These are phyloP conservation scores for Aythya baeri DNA, from an alignment of 2,113 vertebrate species.

Conservation along the genomic window DNA sequence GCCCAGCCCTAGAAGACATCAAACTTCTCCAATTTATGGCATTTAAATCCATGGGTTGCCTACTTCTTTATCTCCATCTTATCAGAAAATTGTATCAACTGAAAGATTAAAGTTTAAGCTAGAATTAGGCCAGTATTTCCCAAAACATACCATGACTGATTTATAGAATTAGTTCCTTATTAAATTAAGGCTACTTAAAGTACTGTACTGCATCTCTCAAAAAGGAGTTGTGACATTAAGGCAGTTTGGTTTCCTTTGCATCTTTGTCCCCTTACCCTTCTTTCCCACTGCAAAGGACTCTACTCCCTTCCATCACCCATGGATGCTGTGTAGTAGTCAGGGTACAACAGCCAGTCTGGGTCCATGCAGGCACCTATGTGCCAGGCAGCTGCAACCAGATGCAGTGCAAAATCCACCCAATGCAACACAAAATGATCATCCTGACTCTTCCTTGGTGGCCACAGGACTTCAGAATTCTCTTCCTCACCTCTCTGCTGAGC, in stretches of 20 bases:
- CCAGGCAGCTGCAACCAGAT: background rate
- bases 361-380: fast-evolving
- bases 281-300: background rate
- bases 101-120: background rate
- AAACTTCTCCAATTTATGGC: background rate
- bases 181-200: background rate
- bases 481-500: background rate
- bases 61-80: background rate
- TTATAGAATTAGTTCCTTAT: background rate
- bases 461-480: background rate
- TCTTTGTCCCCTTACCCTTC: background rate
- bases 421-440: background rate
- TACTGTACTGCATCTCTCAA: background rate
- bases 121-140: background rate
- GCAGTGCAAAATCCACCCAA: background rate
- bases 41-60: background rate
- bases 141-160: fast-evolving
- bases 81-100: background rate
- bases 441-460: background rate
- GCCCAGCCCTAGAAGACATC: background rate
- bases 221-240: background rate
- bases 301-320: background rate
- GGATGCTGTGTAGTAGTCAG: background rate
- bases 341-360: background rate
- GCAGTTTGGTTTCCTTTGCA: background rate